These are phyloP conservation scores for Portevinia maculata DNA, from an alignment of 2,888 invertebrate genomes.

Conservation along the genomic window DNA sequence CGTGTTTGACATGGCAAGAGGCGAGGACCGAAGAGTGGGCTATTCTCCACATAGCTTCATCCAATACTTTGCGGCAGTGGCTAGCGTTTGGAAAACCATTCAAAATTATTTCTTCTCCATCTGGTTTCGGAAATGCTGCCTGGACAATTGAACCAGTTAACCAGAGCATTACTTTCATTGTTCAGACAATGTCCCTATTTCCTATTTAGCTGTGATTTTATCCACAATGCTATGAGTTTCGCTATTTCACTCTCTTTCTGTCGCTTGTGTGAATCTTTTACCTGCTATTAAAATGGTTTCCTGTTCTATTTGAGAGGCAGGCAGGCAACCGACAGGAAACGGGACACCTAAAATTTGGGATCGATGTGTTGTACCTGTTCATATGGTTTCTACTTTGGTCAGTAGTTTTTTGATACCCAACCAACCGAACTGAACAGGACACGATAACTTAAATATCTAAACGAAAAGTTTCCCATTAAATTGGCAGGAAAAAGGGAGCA, in stretches of 20 bases:
- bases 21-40: background rate
- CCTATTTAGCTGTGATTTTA: constrained; percentile 54
- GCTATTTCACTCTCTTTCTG: background rate
- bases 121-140: constrained; percentile 61
- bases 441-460: constrained; percentile 44
- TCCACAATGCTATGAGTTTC: constrained; percentile 1
- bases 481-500: constrained; percentile 48
- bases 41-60: constrained; percentile 1
- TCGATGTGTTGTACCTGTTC: constrained; percentile 39
- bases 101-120: constrained; percentile 66
- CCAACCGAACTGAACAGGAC: constrained; percentile 1
- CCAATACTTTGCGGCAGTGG: background rate
- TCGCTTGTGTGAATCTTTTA: constrained; percentile 54
- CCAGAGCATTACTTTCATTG: constrained; percentile 69
- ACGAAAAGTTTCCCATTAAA: constrained; percentile 57
- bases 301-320: constrained; percentile 29
- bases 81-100: constrained; percentile 69
- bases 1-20: constrained; percentile 27
- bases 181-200: constrained; percentile 61
- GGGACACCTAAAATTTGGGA: constrained; percentile 36
- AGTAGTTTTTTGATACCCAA: constrained; percentile 27
- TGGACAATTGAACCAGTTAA: constrained; percentile 74
- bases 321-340: constrained; percentile 27
- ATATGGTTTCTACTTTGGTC: constrained; percentile 52
- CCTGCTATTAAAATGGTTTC: constrained; percentile 61